Evolutionary conservation across 2,797 vertebrate species (phyloP).

Genomic region (Gambusia yucatana): DNA sequence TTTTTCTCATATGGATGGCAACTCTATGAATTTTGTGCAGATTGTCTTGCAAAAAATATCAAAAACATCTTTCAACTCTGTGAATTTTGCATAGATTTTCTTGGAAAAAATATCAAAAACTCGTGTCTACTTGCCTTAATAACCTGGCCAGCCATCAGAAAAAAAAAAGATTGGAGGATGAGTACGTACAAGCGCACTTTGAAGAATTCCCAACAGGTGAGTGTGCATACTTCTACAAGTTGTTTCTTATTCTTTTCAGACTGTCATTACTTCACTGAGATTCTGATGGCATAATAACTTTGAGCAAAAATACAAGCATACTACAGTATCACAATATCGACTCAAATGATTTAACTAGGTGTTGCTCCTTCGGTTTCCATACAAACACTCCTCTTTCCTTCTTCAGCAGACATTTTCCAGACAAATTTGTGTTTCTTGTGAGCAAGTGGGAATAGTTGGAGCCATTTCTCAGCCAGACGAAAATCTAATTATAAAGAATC

Average conservation of each 20-base stretch:
- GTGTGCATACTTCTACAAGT: neutral
- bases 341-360: neutral
- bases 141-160: conserved; percentile 4
- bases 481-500: neutral
- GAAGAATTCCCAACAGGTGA: neutral
- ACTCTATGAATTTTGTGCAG: neutral
- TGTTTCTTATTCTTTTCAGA: conserved; percentile 2
- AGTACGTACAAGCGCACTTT: neutral
- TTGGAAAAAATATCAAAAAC: neutral
- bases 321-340: neutral
- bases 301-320: neutral
- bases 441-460: conserved; percentile 1
- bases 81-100: neutral
- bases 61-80: too few species aligned
- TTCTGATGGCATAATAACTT: neutral
- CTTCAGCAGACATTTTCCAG: neutral
- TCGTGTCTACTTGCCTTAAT: neutral
- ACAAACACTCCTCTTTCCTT: neutral
- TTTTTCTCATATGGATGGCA: neutral
- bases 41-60: neutral
- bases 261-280: neutral
- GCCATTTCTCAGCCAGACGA: neutral
- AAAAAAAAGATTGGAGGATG: neutral
- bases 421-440: neutral
- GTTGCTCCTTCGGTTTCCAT: neutral